Conservation (phyloP, 2,113 vertebrate genomes). For the Haliaeetus leucogaster region DNA sequence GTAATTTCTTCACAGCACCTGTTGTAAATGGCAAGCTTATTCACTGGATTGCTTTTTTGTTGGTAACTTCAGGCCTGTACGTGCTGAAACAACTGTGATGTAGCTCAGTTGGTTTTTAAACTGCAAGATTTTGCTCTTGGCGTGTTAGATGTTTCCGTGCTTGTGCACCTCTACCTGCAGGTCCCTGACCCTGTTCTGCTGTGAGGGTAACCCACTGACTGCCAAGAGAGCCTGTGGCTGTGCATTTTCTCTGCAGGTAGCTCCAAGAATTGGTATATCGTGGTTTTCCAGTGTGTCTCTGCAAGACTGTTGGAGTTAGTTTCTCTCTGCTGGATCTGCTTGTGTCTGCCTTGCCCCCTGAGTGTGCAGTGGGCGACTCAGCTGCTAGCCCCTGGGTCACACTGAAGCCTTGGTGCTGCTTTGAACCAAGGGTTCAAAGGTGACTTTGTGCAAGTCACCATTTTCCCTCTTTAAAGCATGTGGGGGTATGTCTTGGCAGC, state of each 20-base stretch:
- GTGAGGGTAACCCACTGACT: neutral
- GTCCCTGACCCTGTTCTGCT: neutral
- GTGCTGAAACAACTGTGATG: neutral
- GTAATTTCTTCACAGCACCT: neutral
- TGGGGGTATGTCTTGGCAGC: neutral
- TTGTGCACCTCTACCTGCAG: neutral
- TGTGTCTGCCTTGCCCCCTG: accelerated
- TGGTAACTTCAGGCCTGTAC: neutral
- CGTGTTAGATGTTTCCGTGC: neutral
- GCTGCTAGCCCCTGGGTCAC: neutral
- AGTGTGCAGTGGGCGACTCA: accelerated
- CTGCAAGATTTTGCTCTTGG: neutral
- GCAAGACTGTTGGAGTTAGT: neutral
- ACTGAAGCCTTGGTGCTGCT: accelerated
- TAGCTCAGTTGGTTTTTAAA: neutral
- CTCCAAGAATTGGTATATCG: neutral
- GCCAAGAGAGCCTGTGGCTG: neutral
- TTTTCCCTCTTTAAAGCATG: neutral
- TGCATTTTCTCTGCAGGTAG: accelerated
- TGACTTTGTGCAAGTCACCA: neutral
- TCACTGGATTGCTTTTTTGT: neutral
- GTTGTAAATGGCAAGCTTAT: neutral
- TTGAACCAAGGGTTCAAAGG: neutral
- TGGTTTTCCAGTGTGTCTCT: neutral
- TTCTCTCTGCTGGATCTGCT: neutral